phyloP scores from a whole-genome alignment of 2,113 vertebrate genomes.

The Oostethus manadensis region DNA sequence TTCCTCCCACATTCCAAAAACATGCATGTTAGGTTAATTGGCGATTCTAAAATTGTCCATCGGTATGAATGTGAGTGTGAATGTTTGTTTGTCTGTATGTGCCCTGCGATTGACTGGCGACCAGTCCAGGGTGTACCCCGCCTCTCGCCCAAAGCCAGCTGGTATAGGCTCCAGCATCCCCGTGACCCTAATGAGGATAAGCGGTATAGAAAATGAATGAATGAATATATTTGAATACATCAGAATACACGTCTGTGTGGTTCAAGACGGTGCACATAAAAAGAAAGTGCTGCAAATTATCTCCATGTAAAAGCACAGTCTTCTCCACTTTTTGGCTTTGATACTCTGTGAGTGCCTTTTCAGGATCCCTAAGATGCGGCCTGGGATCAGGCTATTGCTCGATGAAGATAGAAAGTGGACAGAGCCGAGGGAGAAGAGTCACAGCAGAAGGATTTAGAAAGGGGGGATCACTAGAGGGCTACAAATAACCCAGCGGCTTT shows the following conservation, averaged over 20 bases:
- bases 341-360: conserved; percentile 8
- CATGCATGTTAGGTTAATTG: too few species aligned
- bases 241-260: background rate
- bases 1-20: too few species aligned
- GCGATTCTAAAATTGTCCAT: too few species aligned
- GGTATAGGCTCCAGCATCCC: too few species aligned
- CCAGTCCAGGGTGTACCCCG: too few species aligned
- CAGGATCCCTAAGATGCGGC: conserved; percentile 12
- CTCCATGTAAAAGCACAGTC: background rate
- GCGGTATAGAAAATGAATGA: too few species aligned
- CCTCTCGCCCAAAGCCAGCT: too few species aligned
- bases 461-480: conserved; percentile 18
- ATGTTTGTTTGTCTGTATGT: too few species aligned
- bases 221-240: background rate
- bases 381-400: conserved; percentile 1
- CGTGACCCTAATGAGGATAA: too few species aligned
- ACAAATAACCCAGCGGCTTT: conserved; percentile 26
- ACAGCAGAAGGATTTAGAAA: conserved; percentile 12
- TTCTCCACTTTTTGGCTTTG: conserved; percentile 8
- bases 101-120: too few species aligned
- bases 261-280: too few species aligned
- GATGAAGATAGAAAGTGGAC: conserved; percentile 9
- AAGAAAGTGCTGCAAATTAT: background rate
- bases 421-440: conserved; percentile 14
- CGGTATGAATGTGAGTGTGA: too few species aligned